These are phyloP conservation scores for Perithous albicinctus DNA, from an alignment of 2,888 invertebrate species.

Conservation along the genomic window DNA sequence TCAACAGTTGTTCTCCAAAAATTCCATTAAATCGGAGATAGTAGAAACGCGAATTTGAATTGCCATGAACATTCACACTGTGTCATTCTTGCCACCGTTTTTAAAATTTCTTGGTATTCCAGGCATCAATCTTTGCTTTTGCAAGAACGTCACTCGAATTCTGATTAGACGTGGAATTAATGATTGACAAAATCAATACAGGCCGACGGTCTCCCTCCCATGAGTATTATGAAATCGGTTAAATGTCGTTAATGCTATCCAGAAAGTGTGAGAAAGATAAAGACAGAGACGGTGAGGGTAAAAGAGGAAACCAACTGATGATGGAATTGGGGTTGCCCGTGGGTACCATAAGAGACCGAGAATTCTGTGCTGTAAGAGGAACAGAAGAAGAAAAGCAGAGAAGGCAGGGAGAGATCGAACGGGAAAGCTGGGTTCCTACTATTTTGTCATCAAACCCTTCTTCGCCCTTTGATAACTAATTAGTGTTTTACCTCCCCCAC, in stretches of 20 bases:
- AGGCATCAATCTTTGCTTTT: constrained; percentile 52
- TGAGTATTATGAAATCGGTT: constrained; percentile 78
- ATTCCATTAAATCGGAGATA: constrained; percentile 3
- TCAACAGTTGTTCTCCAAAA: background rate
- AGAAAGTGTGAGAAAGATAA: constrained; percentile 61
- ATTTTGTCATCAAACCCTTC: constrained; percentile 85
- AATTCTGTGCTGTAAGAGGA: constrained; percentile 15
- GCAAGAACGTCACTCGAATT: constrained; percentile 76
- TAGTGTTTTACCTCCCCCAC: constrained; percentile 85
- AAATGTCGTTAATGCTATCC: constrained; percentile 50
- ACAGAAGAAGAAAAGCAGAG: constrained; percentile 18
- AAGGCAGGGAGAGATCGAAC: constrained; percentile 50
- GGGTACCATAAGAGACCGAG: constrained; percentile 13
- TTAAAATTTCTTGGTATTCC: too few species aligned
- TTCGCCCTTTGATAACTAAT: constrained; percentile 87
- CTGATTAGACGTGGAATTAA: constrained; percentile 84
- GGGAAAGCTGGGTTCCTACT: constrained; percentile 69
- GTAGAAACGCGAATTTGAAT: background rate
- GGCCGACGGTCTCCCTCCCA: constrained; percentile 64
- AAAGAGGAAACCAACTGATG: constrained; percentile 21
- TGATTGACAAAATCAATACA: constrained; percentile 85
- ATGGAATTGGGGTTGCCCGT: constrained; percentile 31
- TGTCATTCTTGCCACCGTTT: too few species aligned
- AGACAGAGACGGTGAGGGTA: constrained; percentile 22
- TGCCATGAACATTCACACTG: background rate